Evolutionary conservation across 2,797 vertebrate genomes (phyloP).

Genomic region (Brotula barbata): DNA sequence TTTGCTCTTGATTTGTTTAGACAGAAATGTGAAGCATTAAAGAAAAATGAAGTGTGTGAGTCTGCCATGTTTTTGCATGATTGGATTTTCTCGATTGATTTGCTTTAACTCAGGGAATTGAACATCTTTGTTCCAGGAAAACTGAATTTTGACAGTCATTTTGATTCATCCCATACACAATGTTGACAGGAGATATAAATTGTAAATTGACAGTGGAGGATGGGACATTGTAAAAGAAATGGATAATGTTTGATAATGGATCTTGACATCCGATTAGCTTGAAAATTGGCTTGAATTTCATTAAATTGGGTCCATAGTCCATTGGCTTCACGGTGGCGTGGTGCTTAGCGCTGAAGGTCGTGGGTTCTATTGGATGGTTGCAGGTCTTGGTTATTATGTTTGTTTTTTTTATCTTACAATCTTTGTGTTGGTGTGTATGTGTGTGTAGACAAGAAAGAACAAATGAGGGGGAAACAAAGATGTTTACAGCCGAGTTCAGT

Average conservation of each 20-base stretch:
- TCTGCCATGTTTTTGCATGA: constrained; percentile 17
- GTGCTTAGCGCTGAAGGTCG: too few relatives aligned
- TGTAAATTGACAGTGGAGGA: neutral
- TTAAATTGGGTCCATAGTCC: neutral
- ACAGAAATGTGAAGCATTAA: constrained; percentile 34
- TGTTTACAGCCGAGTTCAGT: too few relatives aligned
- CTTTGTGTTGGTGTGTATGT: too few relatives aligned
- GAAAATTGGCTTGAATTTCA: neutral
- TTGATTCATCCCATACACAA: neutral
- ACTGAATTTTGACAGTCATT: neutral
- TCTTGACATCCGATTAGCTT: neutral
- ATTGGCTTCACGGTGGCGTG: too few relatives aligned
- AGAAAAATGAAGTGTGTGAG: constrained; percentile 24
- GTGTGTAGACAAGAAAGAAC: too few relatives aligned
- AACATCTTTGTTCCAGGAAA: neutral
- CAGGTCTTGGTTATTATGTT: too few relatives aligned
- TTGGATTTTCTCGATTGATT: constrained; percentile 41
- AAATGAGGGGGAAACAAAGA: too few relatives aligned
- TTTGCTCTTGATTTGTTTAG: constrained; percentile 31
- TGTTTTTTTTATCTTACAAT: too few relatives aligned
- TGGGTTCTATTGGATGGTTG: too few relatives aligned
- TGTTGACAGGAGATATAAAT: neutral
- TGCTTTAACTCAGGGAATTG: constrained; percentile 5
- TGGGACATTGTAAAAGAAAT: neutral
- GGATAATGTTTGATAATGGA: neutral